Conservation (phyloP, 2,113 vertebrate species). For the Cisticola juncidis region DNA sequence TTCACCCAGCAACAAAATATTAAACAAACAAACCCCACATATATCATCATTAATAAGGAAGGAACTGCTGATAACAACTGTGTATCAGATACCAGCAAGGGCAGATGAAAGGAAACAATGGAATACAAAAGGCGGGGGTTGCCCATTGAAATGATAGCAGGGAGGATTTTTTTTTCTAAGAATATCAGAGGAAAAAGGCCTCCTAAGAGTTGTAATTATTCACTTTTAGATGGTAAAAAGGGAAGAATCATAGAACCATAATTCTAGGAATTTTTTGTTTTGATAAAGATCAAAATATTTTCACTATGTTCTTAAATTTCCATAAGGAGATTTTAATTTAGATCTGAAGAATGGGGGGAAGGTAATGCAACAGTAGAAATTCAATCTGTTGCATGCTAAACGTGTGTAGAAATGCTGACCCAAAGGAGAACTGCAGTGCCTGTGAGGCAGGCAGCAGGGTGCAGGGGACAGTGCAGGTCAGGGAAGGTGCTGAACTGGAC, state of each 20-base stretch:
- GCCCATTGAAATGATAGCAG: not conserved
- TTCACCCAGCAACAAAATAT: conserved; percentile 32
- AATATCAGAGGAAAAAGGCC: not conserved
- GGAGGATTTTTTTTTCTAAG: not conserved
- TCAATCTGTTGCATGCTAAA: not conserved
- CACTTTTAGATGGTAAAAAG: not conserved
- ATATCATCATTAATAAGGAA: conserved; percentile 17
- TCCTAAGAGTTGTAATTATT: not conserved
- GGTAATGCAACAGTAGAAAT: not conserved
- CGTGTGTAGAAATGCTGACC: not conserved
- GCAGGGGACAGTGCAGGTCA: not conserved
- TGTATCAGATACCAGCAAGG: not conserved
- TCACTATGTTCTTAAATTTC: not conserved
- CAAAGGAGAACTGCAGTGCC: not conserved
- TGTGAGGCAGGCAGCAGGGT: not conserved
- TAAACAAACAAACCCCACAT: not conserved
- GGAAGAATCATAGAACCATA: not conserved
- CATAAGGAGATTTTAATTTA: not conserved
- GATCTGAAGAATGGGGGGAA: not conserved
- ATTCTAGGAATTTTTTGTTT: not conserved
- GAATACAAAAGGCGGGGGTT: not conserved
- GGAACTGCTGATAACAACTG: conserved; percentile 21
- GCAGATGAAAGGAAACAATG: not conserved
- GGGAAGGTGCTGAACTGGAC: not conserved
- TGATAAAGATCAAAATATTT: not conserved